Percentiles rank a stretch among this genome's conserved stretches.
Evolutionary conservation across 2,888 invertebrate species (phyloP).

Genomic region (Melanostoma scalare): DNA sequence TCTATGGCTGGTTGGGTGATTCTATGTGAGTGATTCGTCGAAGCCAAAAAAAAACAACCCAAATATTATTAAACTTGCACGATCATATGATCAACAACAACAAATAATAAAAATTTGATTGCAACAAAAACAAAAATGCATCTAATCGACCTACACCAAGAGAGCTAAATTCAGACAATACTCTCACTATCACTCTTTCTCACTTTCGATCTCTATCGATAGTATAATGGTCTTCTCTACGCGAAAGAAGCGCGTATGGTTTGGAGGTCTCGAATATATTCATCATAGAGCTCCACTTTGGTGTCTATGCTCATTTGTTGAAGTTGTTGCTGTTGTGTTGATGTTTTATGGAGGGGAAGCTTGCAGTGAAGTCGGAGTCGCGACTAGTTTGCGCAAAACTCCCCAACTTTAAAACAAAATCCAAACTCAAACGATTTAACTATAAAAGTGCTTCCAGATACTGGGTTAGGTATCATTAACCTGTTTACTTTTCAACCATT

Average conservation of each 20-base stretch:
- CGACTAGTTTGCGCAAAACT: constrained; percentile 70
- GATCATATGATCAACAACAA: not conserved
- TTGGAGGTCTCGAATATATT: constrained; percentile 67
- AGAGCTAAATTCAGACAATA: not conserved
- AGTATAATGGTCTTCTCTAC: constrained; percentile 49
- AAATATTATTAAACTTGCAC: constrained; percentile 19
- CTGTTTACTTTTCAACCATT: constrained; percentile 81
- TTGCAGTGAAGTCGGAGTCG: constrained; percentile 35
- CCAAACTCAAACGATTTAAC: constrained; percentile 75
- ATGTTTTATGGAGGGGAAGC: constrained; percentile 37
- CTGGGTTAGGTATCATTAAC: constrained; percentile 81
- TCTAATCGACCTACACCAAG: constrained; percentile 14
- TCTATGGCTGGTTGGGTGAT: not conserved
- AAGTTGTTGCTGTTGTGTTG: constrained; percentile 5
- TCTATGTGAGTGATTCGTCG: constrained; percentile 17
- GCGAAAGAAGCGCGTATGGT: constrained; percentile 59
- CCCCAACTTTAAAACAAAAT: constrained; percentile 67
- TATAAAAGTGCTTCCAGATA: constrained; percentile 81
- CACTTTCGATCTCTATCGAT: constrained; percentile 53
- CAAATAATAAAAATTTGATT: constrained; percentile 22
- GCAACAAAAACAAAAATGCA: constrained; percentile 57
- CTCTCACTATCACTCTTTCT: constrained; percentile 28
- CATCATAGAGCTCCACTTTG: constrained; percentile 5
- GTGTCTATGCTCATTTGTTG: constrained; percentile 20
- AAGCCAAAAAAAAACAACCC: constrained; percentile 19